Base-by-base conservation (phyloP, 2,797 vertebrate species). In the Anabas testudineus region DNA sequence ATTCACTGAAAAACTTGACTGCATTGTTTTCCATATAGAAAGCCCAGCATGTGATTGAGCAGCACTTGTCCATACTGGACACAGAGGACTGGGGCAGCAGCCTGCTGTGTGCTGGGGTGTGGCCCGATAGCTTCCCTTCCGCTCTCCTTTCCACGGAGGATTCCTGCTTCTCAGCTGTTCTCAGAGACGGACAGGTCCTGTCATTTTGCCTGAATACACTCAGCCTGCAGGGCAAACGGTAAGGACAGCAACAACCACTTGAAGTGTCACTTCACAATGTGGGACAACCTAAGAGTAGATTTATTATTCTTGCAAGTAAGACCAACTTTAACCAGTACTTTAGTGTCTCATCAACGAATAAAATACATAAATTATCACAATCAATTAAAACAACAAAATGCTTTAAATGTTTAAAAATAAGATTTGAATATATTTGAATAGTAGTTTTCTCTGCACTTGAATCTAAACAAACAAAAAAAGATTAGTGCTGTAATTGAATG, bases 131-230 rank as follows among this genome's bases (percentile, higher is more conserved):
- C 41, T 85, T 99, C 12, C 96, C 97, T 21, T 96, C 95, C 0
- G 95, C 91, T 49, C 82, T 96, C 37, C 91, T 95, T 86, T 95
- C 95, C 74, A 93, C 95, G 0, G 96, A 98, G 84, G 98, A 99
- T 65, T 98, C 98, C 0, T 93, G 95, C 65, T 96, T 99, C 76
- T 96, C 96, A 0, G 83, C 92, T 2, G 95, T 99, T 71, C 89
- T 81, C 71, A 91, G 94, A 14, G 97, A 99, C 8, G 97, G 96
- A n/a, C 97, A 99, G 82, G 90, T 99, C 82, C 93, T 99, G 4
- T 91, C 91, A 3, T 96, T 95, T 71, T 98, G 95, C 86, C 93
- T 99, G 74, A 98, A 97, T 54, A 95, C 95, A 12, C 88, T 97
- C 54, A 97, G 93, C 78, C 86, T 98, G 66, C 94, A 93, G 82